These are phyloP conservation scores for Apamea anceps DNA, from an alignment of 2,888 invertebrate genomes.

Conservation along the genomic window DNA sequence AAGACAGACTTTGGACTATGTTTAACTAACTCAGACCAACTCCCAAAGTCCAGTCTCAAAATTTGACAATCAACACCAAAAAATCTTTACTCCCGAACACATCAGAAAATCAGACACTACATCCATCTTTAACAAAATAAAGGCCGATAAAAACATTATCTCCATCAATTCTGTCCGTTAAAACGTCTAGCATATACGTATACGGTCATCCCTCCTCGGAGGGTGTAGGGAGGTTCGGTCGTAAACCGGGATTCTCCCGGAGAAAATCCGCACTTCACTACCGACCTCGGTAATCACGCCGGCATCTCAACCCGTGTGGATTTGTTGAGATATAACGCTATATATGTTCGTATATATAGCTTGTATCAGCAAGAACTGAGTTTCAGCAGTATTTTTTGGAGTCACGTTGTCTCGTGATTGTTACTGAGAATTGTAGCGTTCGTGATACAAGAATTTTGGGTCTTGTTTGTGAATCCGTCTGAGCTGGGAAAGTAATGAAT, in stretches of 20 bases:
- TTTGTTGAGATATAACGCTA: constrained; percentile 78
- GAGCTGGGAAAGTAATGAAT: constrained; percentile 17
- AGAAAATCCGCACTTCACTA: constrained; percentile 88
- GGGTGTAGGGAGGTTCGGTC: constrained; percentile 76
- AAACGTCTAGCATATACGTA: constrained; percentile 70
- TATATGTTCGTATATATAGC: constrained; percentile 63
- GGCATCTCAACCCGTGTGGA: constrained; percentile 76
- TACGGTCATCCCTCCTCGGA: constrained; percentile 75
- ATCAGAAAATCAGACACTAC: constrained; percentile 47
- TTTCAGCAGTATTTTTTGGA: constrained; percentile 53
- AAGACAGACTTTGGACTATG: neutral
- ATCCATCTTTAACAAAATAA: constrained; percentile 62
- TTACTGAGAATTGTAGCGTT: constrained; percentile 30
- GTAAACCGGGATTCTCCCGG: constrained; percentile 86
- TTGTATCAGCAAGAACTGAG: constrained; percentile 48
- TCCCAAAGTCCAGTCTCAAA: neutral
- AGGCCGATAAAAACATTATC: constrained; percentile 68
- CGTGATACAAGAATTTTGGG: constrained; percentile 24
- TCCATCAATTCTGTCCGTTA: constrained; percentile 72
- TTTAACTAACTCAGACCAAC: neutral
- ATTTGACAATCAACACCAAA: neutral
- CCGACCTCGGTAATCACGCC: constrained; percentile 85
- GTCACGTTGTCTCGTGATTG: constrained; percentile 57
- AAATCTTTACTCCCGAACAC: constrained; percentile 6
- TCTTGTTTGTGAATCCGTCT: constrained; percentile 22